phyloP scores from a whole-genome alignment of 1,140 invertebrate species.

The Streblospio benedicti region DNA sequence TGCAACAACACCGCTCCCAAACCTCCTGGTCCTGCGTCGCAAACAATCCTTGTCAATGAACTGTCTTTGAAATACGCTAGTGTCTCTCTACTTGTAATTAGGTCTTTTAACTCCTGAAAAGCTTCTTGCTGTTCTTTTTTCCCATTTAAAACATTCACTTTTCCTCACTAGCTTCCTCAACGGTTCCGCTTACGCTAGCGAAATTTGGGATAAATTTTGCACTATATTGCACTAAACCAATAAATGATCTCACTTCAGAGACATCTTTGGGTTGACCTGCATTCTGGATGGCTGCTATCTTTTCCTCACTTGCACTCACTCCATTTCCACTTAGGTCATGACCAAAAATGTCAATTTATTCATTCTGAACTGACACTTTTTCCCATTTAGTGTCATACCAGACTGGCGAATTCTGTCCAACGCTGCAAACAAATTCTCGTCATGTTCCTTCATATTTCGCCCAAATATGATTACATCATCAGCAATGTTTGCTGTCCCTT shows the following conservation, averaged over 20 bases:
- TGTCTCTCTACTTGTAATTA: constrained; percentile 8
- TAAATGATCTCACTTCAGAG: constrained; percentile 16
- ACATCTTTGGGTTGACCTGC: constrained; percentile 15
- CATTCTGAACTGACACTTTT: background rate
- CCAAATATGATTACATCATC: too few relatives aligned
- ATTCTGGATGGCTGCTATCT: constrained; percentile 13
- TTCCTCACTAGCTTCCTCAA: constrained; percentile 20
- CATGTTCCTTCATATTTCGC: background rate
- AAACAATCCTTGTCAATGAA: constrained; percentile 17
- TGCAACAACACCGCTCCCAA: constrained; percentile 38
- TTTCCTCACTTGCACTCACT: constrained; percentile 15
- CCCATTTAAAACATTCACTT: constrained; percentile 20
- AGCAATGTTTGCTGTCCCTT: background rate
- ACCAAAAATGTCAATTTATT: background rate
- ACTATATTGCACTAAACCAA: constrained; percentile 17
- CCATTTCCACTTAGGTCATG: background rate
- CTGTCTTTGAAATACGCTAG: constrained; percentile 24
- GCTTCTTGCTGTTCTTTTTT: constrained; percentile 11
- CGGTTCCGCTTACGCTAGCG: constrained; percentile 19
- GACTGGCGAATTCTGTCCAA: background rate
- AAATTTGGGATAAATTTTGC: constrained; percentile 16
- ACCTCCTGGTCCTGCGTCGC: constrained; percentile 46
- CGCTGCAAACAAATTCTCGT: background rate
- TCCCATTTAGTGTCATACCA: background rate
- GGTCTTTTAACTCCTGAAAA: constrained; percentile 19